Evolutionary conservation across 2,113 vertebrate species (phyloP), one percentile per base, ranked within the genome.

Genomic region (Tachysurus fulvidraco): DNA sequence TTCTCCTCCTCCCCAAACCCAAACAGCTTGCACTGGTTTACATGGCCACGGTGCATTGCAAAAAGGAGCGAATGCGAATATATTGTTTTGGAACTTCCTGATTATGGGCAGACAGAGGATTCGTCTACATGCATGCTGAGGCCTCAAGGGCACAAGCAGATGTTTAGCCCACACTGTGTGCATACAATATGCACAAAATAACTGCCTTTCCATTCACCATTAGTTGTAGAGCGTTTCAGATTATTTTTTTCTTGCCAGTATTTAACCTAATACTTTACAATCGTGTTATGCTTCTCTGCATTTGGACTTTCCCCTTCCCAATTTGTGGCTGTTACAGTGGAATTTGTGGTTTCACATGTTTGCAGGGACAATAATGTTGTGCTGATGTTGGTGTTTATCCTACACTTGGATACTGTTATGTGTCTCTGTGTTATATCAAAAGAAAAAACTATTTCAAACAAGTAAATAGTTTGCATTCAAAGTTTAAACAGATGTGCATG

Each of bases 31-130:
- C 50, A 64, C 85, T 86, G 85, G 83, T 88, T 88, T 88, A 84
- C 62, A 84, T 76, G 74, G 73, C 81, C 81, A 83, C 60, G 57
- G 86, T 65, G 81, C 59, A 46, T 55, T 73, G 55, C 78, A 73
- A 86, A 78, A 83, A 83, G 62, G 62, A 80, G 74, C 54, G 62
- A 88, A 84, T 67, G 67, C 59, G 83, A 88, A 81, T 73, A 80
- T 84, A 78, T 84, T 88, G 86, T 84, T 88, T 88, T 83, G 82
- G 73, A 84, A 88, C 62, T 84, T 88, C 86, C 86, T 88, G 86
- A 88, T 88, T 88, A 79, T 64, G 76, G 64, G 73, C 74, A 67
- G 76, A 85, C 84, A 62, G 83, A 77, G 84, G 62, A 69, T 86
- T 62, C 36, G 64, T 80, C 44, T 41, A 71, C 73, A 76, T 76